A percentile compares a stretch with the other conserved stretches of the same genome.
Conservation (phyloP, 1,140 invertebrate species). For the Batillaria attramentaria region DNA sequence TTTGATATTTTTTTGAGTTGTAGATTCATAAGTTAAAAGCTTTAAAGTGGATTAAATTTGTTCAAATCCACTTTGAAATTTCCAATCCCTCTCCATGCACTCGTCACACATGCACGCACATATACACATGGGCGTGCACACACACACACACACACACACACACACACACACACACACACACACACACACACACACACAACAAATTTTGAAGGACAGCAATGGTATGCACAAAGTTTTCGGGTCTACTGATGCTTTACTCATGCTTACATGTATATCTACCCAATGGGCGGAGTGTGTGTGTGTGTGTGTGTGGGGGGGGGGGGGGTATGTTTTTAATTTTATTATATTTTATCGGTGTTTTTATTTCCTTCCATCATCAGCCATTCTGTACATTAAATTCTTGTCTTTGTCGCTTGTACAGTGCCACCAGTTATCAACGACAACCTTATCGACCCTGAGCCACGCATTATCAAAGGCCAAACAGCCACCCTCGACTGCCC, state of each 20-base stretch:
- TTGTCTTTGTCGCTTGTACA: too few species aligned
- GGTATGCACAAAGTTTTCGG: too few species aligned
- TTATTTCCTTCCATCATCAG: too few species aligned
- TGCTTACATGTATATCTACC: too few species aligned
- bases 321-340: too few species aligned
- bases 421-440: slow-evolving; percentile 68
- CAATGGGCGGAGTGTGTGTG: too few species aligned
- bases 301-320: too few species aligned
- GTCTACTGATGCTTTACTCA: too few species aligned
- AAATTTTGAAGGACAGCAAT: neutral
- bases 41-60: too few species aligned
- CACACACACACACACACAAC: neutral
- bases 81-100: neutral
- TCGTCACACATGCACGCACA: neutral
- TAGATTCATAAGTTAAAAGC: neutral
- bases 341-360: too few species aligned
- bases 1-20: neutral
- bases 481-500: slow-evolving; percentile 61
- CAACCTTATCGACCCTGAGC: slow-evolving; percentile 48
- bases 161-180: neutral
- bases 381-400: too few species aligned
- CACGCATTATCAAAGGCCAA: slow-evolving; percentile 55
- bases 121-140: neutral
- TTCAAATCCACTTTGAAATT: too few species aligned
- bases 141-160: neutral